A percentile compares a stretch with the other conserved stretches of the same genome.
Conservation (phyloP, 2,888 invertebrate species). For the Acleris emargana region DNA sequence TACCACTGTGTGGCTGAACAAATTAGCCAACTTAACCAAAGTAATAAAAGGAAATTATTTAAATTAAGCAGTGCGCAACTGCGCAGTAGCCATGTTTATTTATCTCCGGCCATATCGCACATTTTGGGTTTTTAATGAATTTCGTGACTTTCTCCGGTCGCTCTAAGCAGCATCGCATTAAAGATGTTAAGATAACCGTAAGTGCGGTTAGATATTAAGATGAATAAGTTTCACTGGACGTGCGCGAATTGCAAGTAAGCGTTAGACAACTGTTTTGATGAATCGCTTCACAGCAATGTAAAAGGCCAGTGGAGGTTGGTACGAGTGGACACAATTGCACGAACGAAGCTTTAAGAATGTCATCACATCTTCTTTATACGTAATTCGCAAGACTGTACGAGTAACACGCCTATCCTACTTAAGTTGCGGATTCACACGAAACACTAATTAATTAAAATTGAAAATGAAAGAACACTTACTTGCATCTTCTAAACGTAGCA, state of each 20-base stretch:
- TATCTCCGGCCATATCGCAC: slow-evolving; percentile 31
- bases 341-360: too few species aligned
- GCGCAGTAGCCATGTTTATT: slow-evolving; percentile 24
- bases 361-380: too few species aligned
- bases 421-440: too few species aligned
- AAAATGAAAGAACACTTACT: too few species aligned
- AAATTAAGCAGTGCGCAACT: slow-evolving; percentile 14
- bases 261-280: slow-evolving; percentile 6
- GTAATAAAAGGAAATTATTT: slow-evolving; percentile 32
- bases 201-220: slow-evolving; percentile 13
- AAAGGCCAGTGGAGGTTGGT: background rate
- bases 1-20: background rate
- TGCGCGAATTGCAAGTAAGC: slow-evolving; percentile 28
- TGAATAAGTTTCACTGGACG: slow-evolving; percentile 26
- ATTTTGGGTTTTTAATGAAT: slow-evolving; percentile 31
- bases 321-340: too few species aligned
- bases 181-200: slow-evolving; percentile 29
- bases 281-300: background rate
- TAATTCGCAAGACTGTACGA: too few species aligned
- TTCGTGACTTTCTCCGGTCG: slow-evolving; percentile 34
- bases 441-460: too few species aligned
- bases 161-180: slow-evolving; percentile 23
- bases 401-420: too few species aligned
- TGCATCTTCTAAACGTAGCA: slow-evolving; percentile 13
- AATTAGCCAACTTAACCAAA: slow-evolving; percentile 9